Evolutionary conservation across 2,113 vertebrate species (phyloP).

Genomic region (Sciurus niger): DNA sequence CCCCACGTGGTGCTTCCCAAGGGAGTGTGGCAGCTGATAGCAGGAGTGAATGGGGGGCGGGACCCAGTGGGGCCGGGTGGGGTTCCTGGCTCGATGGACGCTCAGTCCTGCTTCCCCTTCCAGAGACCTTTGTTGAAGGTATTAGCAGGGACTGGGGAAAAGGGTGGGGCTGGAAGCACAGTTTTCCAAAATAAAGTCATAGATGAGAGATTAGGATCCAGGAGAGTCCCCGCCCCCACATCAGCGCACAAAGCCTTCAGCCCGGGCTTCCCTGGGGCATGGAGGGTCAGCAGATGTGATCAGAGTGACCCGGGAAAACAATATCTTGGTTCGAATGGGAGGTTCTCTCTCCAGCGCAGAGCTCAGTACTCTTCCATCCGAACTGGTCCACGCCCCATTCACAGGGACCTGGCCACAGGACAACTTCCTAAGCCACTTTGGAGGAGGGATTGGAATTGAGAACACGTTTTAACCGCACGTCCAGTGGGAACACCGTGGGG

Average conservation of each 20-base stretch:
- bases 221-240: background rate
- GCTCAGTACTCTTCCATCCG: background rate
- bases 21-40: constrained; percentile 53
- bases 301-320: background rate
- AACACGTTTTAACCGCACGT: too few species aligned
- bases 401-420: background rate
- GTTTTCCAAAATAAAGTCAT: constrained; percentile 77
- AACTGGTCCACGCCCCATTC: background rate
- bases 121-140: constrained; percentile 60
- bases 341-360: background rate
- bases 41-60: constrained; percentile 58
- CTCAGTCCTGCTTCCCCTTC: constrained; percentile 40
- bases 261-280: background rate
- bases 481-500: too few species aligned
- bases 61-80: background rate
- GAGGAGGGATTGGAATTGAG: background rate
- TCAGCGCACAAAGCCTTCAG: background rate
- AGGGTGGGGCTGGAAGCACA: constrained; percentile 17
- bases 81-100: constrained; percentile 30
- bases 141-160: background rate
- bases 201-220: constrained; percentile 58
- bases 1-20: background rate
- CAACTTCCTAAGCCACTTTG: background rate
- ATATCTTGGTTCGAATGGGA: background rate
- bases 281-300: background rate